Percentiles rank a stretch among this genome's conserved stretches.
Conservation (phyloP, 2,888 invertebrate genomes). For the Agrochola circellaris region DNA sequence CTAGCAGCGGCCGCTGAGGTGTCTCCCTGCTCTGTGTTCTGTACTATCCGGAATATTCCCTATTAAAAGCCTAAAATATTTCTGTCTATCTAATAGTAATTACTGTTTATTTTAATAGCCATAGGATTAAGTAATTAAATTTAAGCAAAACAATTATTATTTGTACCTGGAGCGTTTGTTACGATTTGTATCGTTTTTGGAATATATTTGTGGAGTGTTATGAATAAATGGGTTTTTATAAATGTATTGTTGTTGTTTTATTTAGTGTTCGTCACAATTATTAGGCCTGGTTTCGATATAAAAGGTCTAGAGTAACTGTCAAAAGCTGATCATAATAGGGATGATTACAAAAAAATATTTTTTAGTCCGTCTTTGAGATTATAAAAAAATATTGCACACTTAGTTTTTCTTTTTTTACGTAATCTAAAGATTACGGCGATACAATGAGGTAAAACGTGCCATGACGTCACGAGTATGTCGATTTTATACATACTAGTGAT, state of each 20-base stretch:
- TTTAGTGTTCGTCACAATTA: constrained; percentile 4
- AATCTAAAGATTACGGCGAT: too few species aligned
- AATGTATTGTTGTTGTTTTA: constrained; percentile 67
- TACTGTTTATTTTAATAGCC: constrained; percentile 22
- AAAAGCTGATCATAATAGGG: background rate
- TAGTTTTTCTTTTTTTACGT: too few species aligned
- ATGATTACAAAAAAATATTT: too few species aligned
- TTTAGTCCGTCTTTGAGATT: too few species aligned
- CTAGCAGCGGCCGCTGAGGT: background rate
- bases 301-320: background rate
- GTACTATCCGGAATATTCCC: constrained; percentile 16
- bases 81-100: constrained; percentile 23
- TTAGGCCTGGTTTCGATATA: background rate
- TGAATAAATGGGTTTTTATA: constrained; percentile 85
- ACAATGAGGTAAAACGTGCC: too few species aligned
- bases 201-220: constrained; percentile 83
- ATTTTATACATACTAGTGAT: too few species aligned
- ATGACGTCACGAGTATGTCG: too few species aligned
- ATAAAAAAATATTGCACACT: too few species aligned
- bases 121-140: constrained; percentile 42
- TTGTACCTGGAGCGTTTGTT: constrained; percentile 83
- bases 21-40: background rate
- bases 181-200: constrained; percentile 85
- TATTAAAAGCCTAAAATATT: constrained; percentile 30
- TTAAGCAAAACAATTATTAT: constrained; percentile 74